These are phyloP conservation scores for Drosophila nasuta DNA, from an alignment of 1,140 invertebrate species.

Conservation along the genomic window DNA sequence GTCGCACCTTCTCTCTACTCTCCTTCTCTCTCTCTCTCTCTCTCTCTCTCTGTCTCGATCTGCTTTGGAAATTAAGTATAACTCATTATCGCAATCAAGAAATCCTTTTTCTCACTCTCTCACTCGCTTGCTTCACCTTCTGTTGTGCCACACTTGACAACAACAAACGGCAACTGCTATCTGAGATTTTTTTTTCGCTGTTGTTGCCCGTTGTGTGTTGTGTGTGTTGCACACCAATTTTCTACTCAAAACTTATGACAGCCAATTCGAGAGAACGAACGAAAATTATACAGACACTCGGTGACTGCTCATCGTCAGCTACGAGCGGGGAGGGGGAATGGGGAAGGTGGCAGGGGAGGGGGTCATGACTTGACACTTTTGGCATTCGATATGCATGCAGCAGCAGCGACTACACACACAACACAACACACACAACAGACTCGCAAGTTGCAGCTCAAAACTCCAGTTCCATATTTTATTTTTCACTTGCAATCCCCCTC, in stretches of 20 bases:
- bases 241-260: slow-evolving; percentile 83
- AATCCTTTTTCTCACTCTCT: slow-evolving; percentile 59
- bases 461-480: slow-evolving; percentile 46
- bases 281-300: slow-evolving; percentile 79
- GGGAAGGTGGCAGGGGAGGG: background rate
- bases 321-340: background rate
- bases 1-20: slow-evolving; percentile 3
- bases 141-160: slow-evolving; percentile 52
- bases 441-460: slow-evolving; percentile 28
- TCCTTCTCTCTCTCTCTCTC: background rate
- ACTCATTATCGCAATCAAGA: slow-evolving; percentile 82
- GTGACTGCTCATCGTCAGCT: slow-evolving; percentile 22
- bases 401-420: background rate
- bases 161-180: slow-evolving; percentile 24
- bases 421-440: slow-evolving; percentile 4
- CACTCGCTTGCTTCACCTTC: slow-evolving; percentile 4
- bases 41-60: slow-evolving; percentile 10
- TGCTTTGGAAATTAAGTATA: slow-evolving; percentile 74
- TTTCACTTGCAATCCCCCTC: slow-evolving; percentile 6
- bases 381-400: slow-evolving; percentile 21
- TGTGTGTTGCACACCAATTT: slow-evolving; percentile 78
- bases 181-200: slow-evolving; percentile 20
- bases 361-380: slow-evolving; percentile 66
- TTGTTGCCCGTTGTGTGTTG: slow-evolving; percentile 49
- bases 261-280: slow-evolving; percentile 81